Evolutionary conservation across 2,888 invertebrate species (phyloP), one percentile per base, ranked within the genome.

Genomic region (Epiblema foenella): DNA sequence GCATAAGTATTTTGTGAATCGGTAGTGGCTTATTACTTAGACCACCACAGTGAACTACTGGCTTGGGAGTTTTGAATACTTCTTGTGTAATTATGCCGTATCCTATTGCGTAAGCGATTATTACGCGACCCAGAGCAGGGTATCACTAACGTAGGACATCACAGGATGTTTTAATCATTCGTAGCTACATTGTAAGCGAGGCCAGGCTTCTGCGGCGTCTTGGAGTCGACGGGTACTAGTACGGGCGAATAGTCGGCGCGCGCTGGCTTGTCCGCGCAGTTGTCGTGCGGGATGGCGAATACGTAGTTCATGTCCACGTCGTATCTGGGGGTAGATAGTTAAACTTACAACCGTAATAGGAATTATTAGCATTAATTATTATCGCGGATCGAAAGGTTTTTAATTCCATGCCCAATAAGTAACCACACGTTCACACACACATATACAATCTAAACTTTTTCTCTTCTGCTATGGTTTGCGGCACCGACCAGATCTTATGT

Each of bases 291-390:
- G 87, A 98, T 97, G 15, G 96, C 94, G 82, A 98, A 98, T 94
- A 98, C 96, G 84, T 96, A 98, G 39, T 96, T 96, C 73, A 97
- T 87, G 82, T 97, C 97, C n/a, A 98, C 96, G 79, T 97, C 97
- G 83, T 97, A 97, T 77, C 96, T 93, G 85, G 0, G 77, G 79
- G 72, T 46, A 49, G 33, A 65, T 5, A 70, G 72, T 51, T 49
- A 39, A 62, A 7, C 66, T 59, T 57, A 67, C 15, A 12, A 5
- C 10, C 12, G 37, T 29, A 8, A 12, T 52, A 52, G 52, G 52
- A 52, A 18, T 52, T 20, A 12, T 11, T 7, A 56, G 15, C 11
- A 24, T 15, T 7, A n/a, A 46, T n/a, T 15, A 33, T 0, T 8
- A 5, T 33, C 33, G 3, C 9, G 8, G 33, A 33, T 8, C 9